Base-by-base conservation (phyloP, 2,888 invertebrate genomes). In the Cheilosia variabilis region DNA sequence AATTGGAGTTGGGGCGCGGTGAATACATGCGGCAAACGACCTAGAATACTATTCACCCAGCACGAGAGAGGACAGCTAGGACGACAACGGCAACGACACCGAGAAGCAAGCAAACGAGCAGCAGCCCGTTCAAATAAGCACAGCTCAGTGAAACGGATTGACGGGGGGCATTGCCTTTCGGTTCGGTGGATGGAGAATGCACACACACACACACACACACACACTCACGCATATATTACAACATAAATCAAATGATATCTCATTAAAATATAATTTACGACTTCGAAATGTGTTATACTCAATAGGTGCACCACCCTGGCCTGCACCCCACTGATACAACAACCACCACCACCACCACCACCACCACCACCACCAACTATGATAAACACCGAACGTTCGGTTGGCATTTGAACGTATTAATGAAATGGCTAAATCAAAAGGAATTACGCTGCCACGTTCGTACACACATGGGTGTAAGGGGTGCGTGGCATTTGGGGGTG, bases 381-480 rank as follows among this genome's bases (percentile, higher is more conserved):
- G 31, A 57, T 13, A 37, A 37, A 37, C 37, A 65, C 50, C 2
- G 53, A 66, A 69, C 72, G 68, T 77, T 77, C 60, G 66, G 81
- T 45, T 86, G 86, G 81, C 76, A 81, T 86, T 86, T 86, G 86
- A 86, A 86, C 81, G 86, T 76, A 81, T 81, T 86, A 86, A 86
- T 86, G 86, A 86, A 86, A 86, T 86, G 86, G 86, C 86, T 86
- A 86, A 86, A 86, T 86, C 86, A 86, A 86, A 86, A 86, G 86
- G 86, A 86, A 86, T 86, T 81, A 86, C 86, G 86, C 66, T 66
- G 76, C 71, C 47, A 60, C 34, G 47, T 34, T 34, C 34, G 10
- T 57, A 75, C 63, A 45, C 22, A 53, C 62, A 17, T 13, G n/a
- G 15, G 22, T 15, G 22, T 34, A 57, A 62, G 76, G 75, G 76